Conservation (phyloP, 2,888 invertebrate genomes). For the Rhagium mordax region DNA sequence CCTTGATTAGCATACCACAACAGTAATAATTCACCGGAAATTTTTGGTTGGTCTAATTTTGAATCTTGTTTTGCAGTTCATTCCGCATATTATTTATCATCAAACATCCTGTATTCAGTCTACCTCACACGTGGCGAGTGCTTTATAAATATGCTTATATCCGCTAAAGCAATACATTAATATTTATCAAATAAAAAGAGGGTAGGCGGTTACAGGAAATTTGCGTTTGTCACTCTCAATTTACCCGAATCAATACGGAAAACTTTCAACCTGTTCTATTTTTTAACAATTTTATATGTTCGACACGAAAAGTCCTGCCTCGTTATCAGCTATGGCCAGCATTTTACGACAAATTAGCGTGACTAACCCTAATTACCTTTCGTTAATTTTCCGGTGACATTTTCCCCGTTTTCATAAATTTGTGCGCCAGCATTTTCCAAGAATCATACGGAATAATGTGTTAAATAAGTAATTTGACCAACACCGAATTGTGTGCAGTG, state of each 20-base stretch:
- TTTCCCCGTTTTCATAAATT: neutral
- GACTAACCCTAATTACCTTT: slow-evolving; percentile 9
- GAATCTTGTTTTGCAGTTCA: too few relatives aligned
- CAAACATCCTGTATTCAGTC: too few relatives aligned
- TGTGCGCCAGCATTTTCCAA: neutral
- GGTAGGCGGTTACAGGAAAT: neutral
- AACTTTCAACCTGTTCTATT: neutral
- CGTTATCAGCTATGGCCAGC: neutral
- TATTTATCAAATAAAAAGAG: neutral
- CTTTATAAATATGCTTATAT: neutral
- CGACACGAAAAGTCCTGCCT: neutral
- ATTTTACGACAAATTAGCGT: slow-evolving; percentile 13
- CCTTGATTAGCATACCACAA: neutral
- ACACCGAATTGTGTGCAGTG: too few relatives aligned
- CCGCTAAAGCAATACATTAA: neutral
- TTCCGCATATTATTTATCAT: too few relatives aligned
- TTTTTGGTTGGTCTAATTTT: too few relatives aligned
- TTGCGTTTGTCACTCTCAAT: neutral
- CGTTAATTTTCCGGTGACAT: slow-evolving; percentile 10
- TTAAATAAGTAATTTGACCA: too few relatives aligned
- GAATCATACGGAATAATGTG: too few relatives aligned
- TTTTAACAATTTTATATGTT: neutral
- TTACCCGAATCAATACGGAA: neutral
- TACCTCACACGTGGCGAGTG: too few relatives aligned
- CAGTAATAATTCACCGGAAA: neutral